phyloP scores from a whole-genome alignment of 2,797 vertebrate genomes.

The Megaceryle alcyon region DNA sequence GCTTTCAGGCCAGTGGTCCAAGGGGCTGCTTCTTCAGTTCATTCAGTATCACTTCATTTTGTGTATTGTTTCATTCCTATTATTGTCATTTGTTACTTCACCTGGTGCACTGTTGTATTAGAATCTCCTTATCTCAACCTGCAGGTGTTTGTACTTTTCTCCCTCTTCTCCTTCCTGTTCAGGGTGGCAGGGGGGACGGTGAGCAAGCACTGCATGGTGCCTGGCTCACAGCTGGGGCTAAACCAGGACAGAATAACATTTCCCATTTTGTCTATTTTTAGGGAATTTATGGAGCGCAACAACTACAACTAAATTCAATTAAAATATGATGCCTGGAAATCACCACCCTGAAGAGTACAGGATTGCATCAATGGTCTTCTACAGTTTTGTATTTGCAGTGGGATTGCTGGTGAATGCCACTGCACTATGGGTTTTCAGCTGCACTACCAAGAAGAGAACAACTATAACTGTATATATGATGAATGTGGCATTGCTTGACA shows the following conservation, averaged over 20 bases:
- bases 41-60: too few relatives aligned
- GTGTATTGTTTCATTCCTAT: too few relatives aligned
- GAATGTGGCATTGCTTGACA: conserved; percentile 92
- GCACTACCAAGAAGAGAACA: conserved; percentile 94
- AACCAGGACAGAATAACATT: background rate
- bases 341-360: conserved; percentile 83
- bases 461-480: conserved; percentile 96
- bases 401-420: conserved; percentile 90
- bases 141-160: too few relatives aligned
- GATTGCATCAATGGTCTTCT: conserved; percentile 87
- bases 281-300: background rate
- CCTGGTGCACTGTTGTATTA: too few relatives aligned
- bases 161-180: too few relatives aligned
- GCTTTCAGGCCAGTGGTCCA: too few relatives aligned
- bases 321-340: background rate
- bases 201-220: too few relatives aligned
- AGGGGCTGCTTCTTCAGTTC: too few relatives aligned
- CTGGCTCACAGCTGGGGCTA: too few relatives aligned
- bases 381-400: conserved; percentile 85
- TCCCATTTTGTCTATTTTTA: background rate
- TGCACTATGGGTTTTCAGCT: conserved; percentile 95
- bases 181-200: too few relatives aligned
- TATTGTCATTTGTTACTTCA: too few relatives aligned
- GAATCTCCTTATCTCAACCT: too few relatives aligned
- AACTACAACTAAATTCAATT: conserved; percentile 39